These are phyloP conservation scores for Brachystomella parvula DNA, from an alignment of 1,140 invertebrate genomes.

Conservation along the genomic window DNA sequence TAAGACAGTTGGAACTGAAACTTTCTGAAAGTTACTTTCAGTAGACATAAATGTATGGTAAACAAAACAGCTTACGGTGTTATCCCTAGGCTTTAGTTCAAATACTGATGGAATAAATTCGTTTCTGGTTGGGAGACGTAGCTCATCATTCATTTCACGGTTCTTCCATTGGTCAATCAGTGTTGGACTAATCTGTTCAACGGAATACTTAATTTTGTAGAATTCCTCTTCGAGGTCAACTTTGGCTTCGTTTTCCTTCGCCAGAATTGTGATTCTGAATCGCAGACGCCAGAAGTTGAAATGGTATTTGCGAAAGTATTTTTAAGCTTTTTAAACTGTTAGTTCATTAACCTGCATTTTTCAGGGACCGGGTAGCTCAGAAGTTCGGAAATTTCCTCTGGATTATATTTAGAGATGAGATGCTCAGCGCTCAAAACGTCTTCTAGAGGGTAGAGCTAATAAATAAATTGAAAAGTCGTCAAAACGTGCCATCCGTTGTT, in stretches of 20 bases:
- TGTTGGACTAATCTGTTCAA: not conserved
- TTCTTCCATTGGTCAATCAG: constrained; percentile 54
- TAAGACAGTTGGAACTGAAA: constrained; percentile 34
- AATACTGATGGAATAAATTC: constrained; percentile 85
- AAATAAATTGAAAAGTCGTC: no score
- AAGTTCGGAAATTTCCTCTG: constrained; percentile 69
- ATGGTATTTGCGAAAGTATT: not conserved
- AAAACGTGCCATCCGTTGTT: no score
- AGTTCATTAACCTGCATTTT: constrained; percentile 58
- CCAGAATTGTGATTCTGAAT: constrained; percentile 59
- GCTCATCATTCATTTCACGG: constrained; percentile 53
- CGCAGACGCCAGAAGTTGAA: no score
- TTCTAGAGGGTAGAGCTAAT: constrained; percentile 69
- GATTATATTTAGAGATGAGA: constrained; percentile 70
- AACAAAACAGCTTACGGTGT: constrained; percentile 48
- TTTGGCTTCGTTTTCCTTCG: constrained; percentile 59
- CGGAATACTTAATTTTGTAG: constrained; percentile 56
- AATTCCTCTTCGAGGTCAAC: constrained; percentile 63
- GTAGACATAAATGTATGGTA: constrained; percentile 27
- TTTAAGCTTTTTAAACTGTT: not conserved
- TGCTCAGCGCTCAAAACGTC: constrained; percentile 73
- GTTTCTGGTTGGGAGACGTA: constrained; percentile 72
- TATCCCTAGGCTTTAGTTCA: constrained; percentile 59
- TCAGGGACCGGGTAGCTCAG: constrained; percentile 66
- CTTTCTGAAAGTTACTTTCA: not conserved